These are phyloP conservation scores for Helarctos malayanus DNA, from an alignment of 2,797 vertebrate genomes.

Conservation along the genomic window DNA sequence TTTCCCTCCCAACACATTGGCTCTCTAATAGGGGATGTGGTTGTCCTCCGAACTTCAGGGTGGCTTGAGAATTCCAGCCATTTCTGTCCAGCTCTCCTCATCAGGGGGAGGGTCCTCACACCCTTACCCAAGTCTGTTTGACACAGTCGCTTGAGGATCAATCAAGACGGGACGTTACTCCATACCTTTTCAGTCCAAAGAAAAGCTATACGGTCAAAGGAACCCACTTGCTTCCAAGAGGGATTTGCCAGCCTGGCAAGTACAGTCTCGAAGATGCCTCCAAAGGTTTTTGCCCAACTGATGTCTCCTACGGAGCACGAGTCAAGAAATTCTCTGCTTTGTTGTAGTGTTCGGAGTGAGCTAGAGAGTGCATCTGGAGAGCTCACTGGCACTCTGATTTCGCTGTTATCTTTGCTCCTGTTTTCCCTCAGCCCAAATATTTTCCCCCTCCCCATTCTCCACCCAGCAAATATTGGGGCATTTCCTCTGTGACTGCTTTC, in stretches of 20 bases:
- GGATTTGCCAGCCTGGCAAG: neutral
- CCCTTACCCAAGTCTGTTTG: neutral
- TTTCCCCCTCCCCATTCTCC: neutral
- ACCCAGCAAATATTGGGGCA: neutral
- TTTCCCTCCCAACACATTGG: conserved; percentile 65
- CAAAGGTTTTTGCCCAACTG: neutral
- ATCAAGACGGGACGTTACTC: neutral
- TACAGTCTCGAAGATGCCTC: neutral
- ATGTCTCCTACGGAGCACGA: neutral
- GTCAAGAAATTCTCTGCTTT: neutral
- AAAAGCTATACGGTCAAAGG: neutral
- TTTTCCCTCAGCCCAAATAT: neutral
- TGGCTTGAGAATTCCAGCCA: conserved; percentile 43
- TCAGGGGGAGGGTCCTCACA: neutral
- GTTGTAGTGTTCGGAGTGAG: neutral
- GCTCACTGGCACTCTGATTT: neutral
- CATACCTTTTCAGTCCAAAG: neutral
- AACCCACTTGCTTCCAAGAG: neutral
- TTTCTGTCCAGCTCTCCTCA: conserved; percentile 19
- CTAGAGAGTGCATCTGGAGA: neutral
- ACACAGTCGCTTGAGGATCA: neutral
- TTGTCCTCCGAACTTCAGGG: conserved; percentile 43
- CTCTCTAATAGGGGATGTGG: conserved; percentile 60
- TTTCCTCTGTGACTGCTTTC: neutral
- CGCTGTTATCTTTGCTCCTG: neutral